Percentiles rank a stretch among this genome's conserved stretches.
phyloP scores from a whole-genome alignment of 2,888 invertebrate species.

The Drosophila villosipedis region DNA sequence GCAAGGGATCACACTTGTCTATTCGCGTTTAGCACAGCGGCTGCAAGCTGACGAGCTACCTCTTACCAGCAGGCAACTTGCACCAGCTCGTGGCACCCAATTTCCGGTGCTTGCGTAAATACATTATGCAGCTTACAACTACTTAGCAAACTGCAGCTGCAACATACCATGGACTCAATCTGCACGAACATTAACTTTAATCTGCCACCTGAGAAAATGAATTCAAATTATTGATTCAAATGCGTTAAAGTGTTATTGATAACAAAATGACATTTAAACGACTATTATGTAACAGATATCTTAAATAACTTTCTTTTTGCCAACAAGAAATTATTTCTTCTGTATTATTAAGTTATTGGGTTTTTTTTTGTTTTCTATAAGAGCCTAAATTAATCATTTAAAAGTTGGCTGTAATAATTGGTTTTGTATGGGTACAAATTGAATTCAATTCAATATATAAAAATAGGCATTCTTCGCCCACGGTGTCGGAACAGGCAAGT shows the following conservation, averaged over 20 bases:
- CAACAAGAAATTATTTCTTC: not conserved
- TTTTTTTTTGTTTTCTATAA: not conserved
- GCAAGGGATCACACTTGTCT: conserved; percentile 74
- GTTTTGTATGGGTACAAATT: not conserved
- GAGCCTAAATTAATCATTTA: not conserved
- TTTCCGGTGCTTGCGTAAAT: conserved; percentile 81
- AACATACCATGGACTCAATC: conserved; percentile 22
- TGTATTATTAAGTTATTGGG: not conserved
- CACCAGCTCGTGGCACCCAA: conserved; percentile 72
- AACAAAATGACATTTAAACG: not conserved
- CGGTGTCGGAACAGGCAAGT: conserved; percentile 3
- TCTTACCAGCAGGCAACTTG: conserved; percentile 19
- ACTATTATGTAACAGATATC: not conserved
- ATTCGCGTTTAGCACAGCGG: conserved; percentile 69
- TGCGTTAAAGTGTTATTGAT: not conserved
- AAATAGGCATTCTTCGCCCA: not conserved
- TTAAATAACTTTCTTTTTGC: not conserved
- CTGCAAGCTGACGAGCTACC: conserved; percentile 54
- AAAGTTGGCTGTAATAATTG: not conserved
- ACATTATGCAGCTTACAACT: conserved; percentile 82
- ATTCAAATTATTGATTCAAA: not conserved
- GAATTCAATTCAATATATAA: not conserved
- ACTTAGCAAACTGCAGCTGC: conserved; percentile 59
- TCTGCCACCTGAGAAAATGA: not conserved
- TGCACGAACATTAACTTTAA: not conserved